These are phyloP conservation scores for Hypomecis atomaria DNA, from an alignment of 2,888 invertebrate species.

Conservation along the genomic window DNA sequence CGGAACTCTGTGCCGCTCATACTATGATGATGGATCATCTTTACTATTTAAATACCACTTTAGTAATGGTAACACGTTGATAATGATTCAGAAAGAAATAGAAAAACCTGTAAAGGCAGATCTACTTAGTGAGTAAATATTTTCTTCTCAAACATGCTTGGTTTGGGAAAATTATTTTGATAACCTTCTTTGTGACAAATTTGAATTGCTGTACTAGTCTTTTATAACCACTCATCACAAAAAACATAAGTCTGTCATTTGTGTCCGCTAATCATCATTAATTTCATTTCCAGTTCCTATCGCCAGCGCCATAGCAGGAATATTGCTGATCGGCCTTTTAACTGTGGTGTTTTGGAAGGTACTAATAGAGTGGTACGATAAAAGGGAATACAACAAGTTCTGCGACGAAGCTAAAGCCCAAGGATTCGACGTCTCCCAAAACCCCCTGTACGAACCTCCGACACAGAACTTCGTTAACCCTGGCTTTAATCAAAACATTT, in stretches of 20 bases:
- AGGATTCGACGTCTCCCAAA: slow-evolving; percentile 57
- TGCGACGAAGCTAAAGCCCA: slow-evolving; percentile 51
- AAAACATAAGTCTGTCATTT: no score
- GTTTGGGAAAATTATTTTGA: no score
- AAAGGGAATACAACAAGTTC: slow-evolving; percentile 66
- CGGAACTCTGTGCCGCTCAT: slow-evolving; percentile 57
- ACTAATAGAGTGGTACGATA: slow-evolving; percentile 63
- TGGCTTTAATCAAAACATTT: slow-evolving; percentile 40
- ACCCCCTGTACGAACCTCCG: slow-evolving; percentile 61
- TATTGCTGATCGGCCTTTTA: slow-evolving; percentile 67
- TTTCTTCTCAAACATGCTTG: no score
- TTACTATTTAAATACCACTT: slow-evolving; percentile 63
- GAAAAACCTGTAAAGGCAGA: slow-evolving; percentile 58
- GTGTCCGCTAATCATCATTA: no score
- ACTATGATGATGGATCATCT: slow-evolving; percentile 51
- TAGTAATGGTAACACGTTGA: slow-evolving; percentile 42
- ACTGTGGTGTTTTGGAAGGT: slow-evolving; percentile 70
- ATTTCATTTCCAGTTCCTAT: slow-evolving; percentile 59
- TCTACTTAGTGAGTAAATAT: slow-evolving; percentile 63
- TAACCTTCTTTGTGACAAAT: no score
- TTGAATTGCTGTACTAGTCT: no score
- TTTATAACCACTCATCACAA: no score
- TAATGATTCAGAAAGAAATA: slow-evolving; percentile 67
- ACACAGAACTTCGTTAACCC: slow-evolving; percentile 60
- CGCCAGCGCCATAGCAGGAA: slow-evolving; percentile 58